Evolutionary conservation across 2,888 invertebrate genomes (phyloP), one percentile per base, ranked within the genome.

Genomic region (Anorthoa munda): DNA sequence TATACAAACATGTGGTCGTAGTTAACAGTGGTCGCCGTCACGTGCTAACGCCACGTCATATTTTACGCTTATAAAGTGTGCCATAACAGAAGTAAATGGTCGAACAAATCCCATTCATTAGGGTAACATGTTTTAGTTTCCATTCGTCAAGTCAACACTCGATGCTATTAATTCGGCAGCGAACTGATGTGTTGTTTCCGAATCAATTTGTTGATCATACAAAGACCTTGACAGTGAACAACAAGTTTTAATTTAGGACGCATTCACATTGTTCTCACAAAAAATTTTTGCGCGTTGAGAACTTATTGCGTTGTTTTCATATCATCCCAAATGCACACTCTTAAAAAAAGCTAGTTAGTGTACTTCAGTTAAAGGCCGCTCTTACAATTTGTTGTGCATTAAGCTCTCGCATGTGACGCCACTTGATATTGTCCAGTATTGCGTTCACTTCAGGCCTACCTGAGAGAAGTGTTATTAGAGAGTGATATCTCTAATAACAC

Each of bases 121-220:
- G 55, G 31, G 61, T 55, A 67, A 77, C 59, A 73, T 60, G 59
- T 73, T 79, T 72, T 72, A 74, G 70, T 75, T 78, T 70, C 48
- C 58, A 60, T 53, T 81, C 67, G 64, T 64, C 77, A 61, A 72
- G 68, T 67, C 73, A 77, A 73, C 70, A 72, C 67, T 81, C 59
- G 17, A 58, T 67, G 31, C 48, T 21, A 65, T 74, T 81, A 59
- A 51, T 66, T 72, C 65, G 48, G 61, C 68, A 70, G 71, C 65
- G 70, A 65, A 64, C 31, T 75, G 58, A 73, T 76, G 23, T 64
- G 61, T 71, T 71, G 70, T 68, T 77, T 79, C 60, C 65, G 61
- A 72, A 50, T 65, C 45, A 50, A 58, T 72, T 65, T 79, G 53
- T 61, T 65, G 55, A 48, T 65, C 53, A 45, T 66, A 46, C 58